Evolutionary conservation across 2,113 vertebrate genomes (phyloP), one percentile per base, ranked within the genome.

Genomic region (Psammodynastes pulverulentus): DNA sequence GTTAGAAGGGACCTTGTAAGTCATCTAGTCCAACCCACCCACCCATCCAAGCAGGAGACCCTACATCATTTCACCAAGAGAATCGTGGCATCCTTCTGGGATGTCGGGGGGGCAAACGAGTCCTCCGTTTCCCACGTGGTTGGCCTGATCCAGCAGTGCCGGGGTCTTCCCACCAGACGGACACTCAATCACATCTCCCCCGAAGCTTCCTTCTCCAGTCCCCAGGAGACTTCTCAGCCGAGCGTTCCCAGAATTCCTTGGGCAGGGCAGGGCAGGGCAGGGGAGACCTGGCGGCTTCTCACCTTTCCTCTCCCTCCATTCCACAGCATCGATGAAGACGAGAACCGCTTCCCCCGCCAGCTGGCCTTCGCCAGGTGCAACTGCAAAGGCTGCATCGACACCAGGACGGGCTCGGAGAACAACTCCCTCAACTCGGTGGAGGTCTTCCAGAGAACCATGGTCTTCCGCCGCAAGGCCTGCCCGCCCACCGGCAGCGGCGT

Each of bases 311-410:
- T 53, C 56, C 19, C 46, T 24, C n/a, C 1, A 85, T 2, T 52
- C 90, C 49, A 0, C 97, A 99, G 98, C 3, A 89, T 95, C 0
- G 94, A 97, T 2, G 91, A 58, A 0, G 96, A 97, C 0, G 79
- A 97, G 93, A 93, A 96, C 88, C 96, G 98, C 45, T 98, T 96
- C 89, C 99, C 99, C 0, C 92, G 91, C 67, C 94, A 95, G 56
- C 95, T 98, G 52, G 95, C 97, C 0, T 96, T 98, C 2, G 99
- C 98, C 0, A 91, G 98, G 92, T 99, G 99, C 84, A 97, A 99
- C 56, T 99, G 98, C 92, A 19, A 72, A 0, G 98, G 98, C 12
- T 99, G 99, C 95, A 97, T 99, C 89, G 96, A 97, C 0, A 49
- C 93, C 34, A 96, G 93, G 49, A 87, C 92, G 0, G 97, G 97